These are phyloP conservation scores for Siderastrea siderea DNA, from an alignment of 92 coral and sea anemone genomes.

Conservation along the genomic window DNA sequence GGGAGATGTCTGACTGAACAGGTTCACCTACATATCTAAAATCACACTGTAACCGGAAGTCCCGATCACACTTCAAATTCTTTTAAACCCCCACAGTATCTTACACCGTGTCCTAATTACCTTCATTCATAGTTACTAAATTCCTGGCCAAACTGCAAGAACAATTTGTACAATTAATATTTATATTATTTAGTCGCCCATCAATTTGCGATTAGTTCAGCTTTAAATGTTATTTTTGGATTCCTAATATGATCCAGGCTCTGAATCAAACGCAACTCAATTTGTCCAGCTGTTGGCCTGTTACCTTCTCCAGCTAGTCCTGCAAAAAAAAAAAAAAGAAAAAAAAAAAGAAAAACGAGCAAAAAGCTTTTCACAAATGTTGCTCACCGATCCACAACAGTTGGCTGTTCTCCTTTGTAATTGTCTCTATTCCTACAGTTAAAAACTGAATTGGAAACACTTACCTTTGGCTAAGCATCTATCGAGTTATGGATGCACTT, in stretches of 20 bases:
- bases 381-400: too few species aligned
- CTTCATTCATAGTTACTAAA: not conserved
- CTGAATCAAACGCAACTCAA: slow-evolving; percentile 88
- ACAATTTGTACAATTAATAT: not conserved
- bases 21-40: too few species aligned
- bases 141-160: not conserved
- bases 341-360: not conserved
- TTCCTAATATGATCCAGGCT: slow-evolving; percentile 90
- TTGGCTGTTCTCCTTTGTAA: too few species aligned
- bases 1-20: too few species aligned
- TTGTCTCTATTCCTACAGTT: too few species aligned
- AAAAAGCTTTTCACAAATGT: not conserved
- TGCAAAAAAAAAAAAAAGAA: not conserved
- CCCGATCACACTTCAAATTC: too few species aligned
- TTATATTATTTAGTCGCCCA: not conserved
- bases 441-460: too few species aligned
- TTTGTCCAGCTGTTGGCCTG: slow-evolving; percentile 80
- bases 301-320: slow-evolving; percentile 81
- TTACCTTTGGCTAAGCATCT: too few species aligned
- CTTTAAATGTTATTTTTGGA: slow-evolving; percentile 80
- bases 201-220: slow-evolving; percentile 54
- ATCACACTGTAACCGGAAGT: too few species aligned
- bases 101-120: not conserved
- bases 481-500: too few species aligned
- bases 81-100: too few species aligned